Percentiles rank a stretch among this genome's conserved stretches.
Evolutionary conservation across 2,797 vertebrate genomes (phyloP).

Genomic region (Enteromius mattozi): DNA sequence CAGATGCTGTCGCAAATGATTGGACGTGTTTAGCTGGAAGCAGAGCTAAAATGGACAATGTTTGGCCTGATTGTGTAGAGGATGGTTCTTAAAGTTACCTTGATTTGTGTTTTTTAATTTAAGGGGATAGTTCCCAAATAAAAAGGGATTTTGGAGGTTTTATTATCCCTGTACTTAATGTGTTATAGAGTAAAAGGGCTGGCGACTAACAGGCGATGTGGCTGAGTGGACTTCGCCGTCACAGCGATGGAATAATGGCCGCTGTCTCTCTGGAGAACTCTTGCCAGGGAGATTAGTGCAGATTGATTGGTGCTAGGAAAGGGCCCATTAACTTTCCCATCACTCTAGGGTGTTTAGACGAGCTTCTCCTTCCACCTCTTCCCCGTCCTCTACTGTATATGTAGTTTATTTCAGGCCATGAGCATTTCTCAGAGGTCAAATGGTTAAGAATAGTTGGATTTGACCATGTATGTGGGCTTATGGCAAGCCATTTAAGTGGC

Average conservation of each 20-base stretch:
- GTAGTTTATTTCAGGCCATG: slow-evolving; percentile 15
- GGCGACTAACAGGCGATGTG: slow-evolving; percentile 27
- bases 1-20: slow-evolving; percentile 33
- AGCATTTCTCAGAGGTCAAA: not conserved
- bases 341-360: slow-evolving; percentile 54
- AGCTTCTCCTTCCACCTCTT: slow-evolving; percentile 24
- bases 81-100: not conserved
- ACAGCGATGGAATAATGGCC: slow-evolving; percentile 54
- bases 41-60: slow-evolving; percentile 21
- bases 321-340: slow-evolving; percentile 69
- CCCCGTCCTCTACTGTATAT: slow-evolving; percentile 37
- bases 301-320: slow-evolving; percentile 69
- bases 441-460: not conserved
- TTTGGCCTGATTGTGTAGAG: not conserved
- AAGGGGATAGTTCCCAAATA: not conserved
- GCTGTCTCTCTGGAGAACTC: slow-evolving; percentile 56
- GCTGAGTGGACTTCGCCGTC: slow-evolving; percentile 43
- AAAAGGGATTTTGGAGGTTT: not conserved
- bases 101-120: not conserved
- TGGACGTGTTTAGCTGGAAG: slow-evolving; percentile 39
- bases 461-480: not conserved
- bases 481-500: not conserved
- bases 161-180: slow-evolving; percentile 5
- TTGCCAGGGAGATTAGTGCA: slow-evolving; percentile 59
- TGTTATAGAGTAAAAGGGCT: slow-evolving; percentile 32